Base-by-base conservation (phyloP, 1,140 invertebrate genomes). In the Thalassaphorura encarpata region DNA sequence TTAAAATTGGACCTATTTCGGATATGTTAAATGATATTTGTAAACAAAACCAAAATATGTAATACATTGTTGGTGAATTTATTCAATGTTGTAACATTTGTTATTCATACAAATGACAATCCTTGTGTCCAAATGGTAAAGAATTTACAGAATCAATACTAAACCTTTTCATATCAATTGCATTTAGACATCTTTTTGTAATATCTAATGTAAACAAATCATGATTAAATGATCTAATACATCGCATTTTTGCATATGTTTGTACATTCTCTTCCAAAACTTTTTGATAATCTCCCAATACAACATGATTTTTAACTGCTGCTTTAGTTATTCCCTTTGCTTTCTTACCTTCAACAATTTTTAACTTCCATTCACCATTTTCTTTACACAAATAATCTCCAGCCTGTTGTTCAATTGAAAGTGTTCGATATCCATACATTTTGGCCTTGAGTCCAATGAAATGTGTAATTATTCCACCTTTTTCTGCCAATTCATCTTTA, bases 151-250 rank as follows among this genome's bases (percentile, higher is more conserved):
- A n/a, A 42, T 56, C 36, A 23, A 49, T 23, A 31, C 27, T n/a
- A 41, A 49, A 56, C 4, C 54, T 3, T 29, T 56, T 56, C 3
- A 26, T 27, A 24, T 56, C 54, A 28, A 56, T n/a, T 13, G 28
- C 24, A 26, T 27, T 56, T 21, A 56, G 16, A 3, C 23, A 45
- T 16, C 18, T 40, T 33, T 53, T 56, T 41, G 18, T 27, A 8
- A 13, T 21, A 3, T 19, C 18, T 41, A 15, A 13, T 11, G 54
- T 49, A 31, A 8, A 49, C 4, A 49, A 23, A 23, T 18, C n/a
- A 41, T 56, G 54, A 5, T 29, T 43, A 33, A 18, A 16, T 16
- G 23, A 24, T 41, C 26, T 3, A 13, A 39, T 39, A n/a, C 21
- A 26, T 11, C 16, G 3, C 18, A 21, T 4, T 4, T 3, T 23